These are phyloP conservation scores for Ammodytes dubius DNA, from an alignment of 2,113 vertebrate species.

Conservation along the genomic window DNA sequence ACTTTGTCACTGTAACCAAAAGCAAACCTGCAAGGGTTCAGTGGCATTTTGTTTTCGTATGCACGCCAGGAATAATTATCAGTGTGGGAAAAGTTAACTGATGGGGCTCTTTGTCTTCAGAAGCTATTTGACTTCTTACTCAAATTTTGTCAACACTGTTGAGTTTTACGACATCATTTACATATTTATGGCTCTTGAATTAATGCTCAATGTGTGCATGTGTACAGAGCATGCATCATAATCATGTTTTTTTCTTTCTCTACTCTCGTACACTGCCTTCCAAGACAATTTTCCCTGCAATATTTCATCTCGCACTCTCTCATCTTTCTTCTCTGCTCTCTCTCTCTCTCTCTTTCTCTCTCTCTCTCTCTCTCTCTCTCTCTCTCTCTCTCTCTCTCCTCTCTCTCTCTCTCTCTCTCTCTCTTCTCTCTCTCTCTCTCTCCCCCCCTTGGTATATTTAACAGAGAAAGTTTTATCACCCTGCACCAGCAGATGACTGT, in stretches of 20 bases:
- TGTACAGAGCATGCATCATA: conserved; percentile 49
- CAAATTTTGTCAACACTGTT: conserved; percentile 48
- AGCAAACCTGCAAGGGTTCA: conserved; percentile 1
- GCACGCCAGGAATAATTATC: conserved; percentile 12
- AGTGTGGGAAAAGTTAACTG: conserved; percentile 36
- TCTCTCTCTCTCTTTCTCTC: conserved; percentile 15
- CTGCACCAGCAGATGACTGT: conserved; percentile 43
- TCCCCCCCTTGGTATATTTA: conserved; percentile 46
- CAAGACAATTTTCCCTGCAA: conserved; percentile 59
- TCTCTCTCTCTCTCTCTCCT: conserved; percentile 13
- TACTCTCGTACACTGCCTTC: conserved; percentile 10
- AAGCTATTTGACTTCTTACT: conserved; percentile 46
- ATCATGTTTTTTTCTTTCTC: conserved; percentile 24
- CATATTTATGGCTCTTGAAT: conserved; percentile 67
- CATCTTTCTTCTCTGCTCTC: too few relatives aligned
- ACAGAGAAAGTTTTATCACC: conserved; percentile 59
- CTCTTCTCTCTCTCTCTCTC: conserved; percentile 23
- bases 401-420: conserved; percentile 10
- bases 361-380: conserved; percentile 13
- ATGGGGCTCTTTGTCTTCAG: conserved; percentile 44
- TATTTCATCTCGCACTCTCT: conserved; percentile 70
- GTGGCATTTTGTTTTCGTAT: conserved; percentile 31
- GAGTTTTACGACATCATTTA: conserved; percentile 63
- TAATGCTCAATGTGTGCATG: conserved; percentile 46
- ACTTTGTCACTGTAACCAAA: neutral